A percentile compares a stretch with the other conserved stretches of the same genome.
Conservation (phyloP, 2,888 invertebrate species). For the Diarsia brunnea region DNA sequence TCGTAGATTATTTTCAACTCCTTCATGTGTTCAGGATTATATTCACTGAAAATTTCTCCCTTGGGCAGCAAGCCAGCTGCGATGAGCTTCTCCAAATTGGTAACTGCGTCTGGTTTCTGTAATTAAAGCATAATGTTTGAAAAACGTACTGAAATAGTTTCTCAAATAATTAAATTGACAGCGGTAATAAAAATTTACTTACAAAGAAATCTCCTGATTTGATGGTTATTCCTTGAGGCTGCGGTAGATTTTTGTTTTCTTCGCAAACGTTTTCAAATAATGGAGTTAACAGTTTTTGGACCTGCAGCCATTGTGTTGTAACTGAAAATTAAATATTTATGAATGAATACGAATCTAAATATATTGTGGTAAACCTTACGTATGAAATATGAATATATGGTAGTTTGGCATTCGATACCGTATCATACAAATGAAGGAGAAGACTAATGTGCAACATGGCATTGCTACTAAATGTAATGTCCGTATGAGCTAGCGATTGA, state of each 20-base stretch:
- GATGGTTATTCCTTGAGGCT: constrained; percentile 79
- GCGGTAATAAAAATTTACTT: constrained; percentile 37
- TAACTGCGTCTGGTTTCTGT: constrained; percentile 79
- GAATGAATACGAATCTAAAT: neutral
- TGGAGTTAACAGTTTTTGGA: constrained; percentile 82
- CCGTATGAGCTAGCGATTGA: constrained; percentile 39
- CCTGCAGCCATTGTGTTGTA: constrained; percentile 79
- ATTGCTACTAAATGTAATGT: constrained; percentile 47
- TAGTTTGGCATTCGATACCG: constrained; percentile 45
- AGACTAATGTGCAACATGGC: constrained; percentile 25
- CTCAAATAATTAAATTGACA: neutral
- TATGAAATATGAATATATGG: neutral
- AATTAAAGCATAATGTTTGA: constrained; percentile 60
- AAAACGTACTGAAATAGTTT: neutral
- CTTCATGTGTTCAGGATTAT: constrained; percentile 76
- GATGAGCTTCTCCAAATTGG: constrained; percentile 76
- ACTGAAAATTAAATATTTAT: constrained; percentile 69
- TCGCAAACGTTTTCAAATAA: constrained; percentile 87
- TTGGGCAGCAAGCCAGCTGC: constrained; percentile 78
- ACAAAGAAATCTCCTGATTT: constrained; percentile 81
- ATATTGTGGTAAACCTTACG: neutral
- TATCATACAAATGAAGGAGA: constrained; percentile 32
- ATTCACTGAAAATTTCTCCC: constrained; percentile 85
- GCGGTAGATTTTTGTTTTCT: constrained; percentile 75
- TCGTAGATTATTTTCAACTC: constrained; percentile 84